Evolutionary conservation across 2,888 invertebrate genomes (phyloP).

Genomic region (Isotomurus palustris): DNA sequence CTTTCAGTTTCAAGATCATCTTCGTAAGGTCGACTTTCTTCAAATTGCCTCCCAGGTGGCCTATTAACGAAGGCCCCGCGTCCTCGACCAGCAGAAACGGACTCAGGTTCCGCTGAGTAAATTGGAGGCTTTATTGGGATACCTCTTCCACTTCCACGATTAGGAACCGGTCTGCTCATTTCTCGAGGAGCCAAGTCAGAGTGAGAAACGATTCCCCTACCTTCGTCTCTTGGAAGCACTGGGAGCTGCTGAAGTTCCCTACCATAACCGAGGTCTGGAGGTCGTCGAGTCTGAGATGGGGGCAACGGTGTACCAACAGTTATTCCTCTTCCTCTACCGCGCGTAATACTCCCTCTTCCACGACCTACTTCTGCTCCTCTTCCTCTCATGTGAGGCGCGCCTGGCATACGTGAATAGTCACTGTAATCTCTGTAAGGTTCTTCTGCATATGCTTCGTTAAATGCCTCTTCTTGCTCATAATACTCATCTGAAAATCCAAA

Average conservation of each 20-base stretch:
- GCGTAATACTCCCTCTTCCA: background rate
- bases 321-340: conserved; percentile 4
- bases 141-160: conserved; percentile 3
- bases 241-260: too few relatives aligned
- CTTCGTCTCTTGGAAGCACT: too few relatives aligned
- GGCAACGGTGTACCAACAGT: conserved; percentile 16
- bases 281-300: conserved; percentile 8
- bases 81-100: background rate
- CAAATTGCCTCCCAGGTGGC: background rate
- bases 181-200: too few relatives aligned
- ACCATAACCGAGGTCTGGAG: too few relatives aligned
- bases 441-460: background rate
- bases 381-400: background rate
- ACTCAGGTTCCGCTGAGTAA: background rate
- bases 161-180: background rate
- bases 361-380: background rate
- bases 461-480: background rate
- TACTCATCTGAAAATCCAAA: conserved; percentile 15
- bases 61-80: background rate
- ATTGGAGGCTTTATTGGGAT: background rate
- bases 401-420: background rate
- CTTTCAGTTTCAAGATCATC: conserved; percentile 8
- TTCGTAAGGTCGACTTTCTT: background rate
- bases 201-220: too few relatives aligned
- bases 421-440: too few relatives aligned